A percentile compares a stretch with the other conserved stretches of the same genome.
These are phyloP conservation scores for Ibidorhyncha struthersii DNA, from an alignment of 2,113 vertebrate genomes.

Conservation along the genomic window DNA sequence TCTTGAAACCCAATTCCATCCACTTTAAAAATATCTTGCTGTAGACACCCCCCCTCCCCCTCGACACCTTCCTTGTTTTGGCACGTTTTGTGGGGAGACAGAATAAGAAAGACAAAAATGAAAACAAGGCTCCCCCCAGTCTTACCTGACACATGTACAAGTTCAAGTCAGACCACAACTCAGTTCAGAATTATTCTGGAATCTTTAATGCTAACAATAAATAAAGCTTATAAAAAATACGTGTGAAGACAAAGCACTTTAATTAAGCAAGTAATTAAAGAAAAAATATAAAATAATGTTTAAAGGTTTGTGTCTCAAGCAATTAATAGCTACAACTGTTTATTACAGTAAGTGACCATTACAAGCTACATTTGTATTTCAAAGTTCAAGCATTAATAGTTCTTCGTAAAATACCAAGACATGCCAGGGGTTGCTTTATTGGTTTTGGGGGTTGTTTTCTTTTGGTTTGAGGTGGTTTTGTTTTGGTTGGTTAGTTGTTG, in stretches of 20 bases:
- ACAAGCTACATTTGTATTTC: neutral
- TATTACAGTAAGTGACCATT: neutral
- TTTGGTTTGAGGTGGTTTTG: neutral
- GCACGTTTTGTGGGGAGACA: neutral
- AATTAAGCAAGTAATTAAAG: neutral
- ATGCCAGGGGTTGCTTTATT: neutral
- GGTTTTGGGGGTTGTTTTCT: neutral
- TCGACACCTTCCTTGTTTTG: neutral
- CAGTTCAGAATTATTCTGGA: neutral
- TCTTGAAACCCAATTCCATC: neutral
- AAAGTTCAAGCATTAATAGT: neutral
- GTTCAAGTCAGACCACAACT: neutral
- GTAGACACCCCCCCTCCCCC: fast-evolving
- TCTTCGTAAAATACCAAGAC: neutral
- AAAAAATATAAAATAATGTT: neutral
- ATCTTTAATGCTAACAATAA: neutral
- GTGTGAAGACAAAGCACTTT: neutral
- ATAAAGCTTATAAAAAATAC: neutral
- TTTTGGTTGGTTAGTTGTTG: too few species aligned
- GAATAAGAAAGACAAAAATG: neutral
- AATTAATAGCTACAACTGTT: neutral
- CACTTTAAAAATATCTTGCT: neutral
- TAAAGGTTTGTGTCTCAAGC: neutral
- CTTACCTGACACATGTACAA: neutral
- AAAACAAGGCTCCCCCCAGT: neutral